Evolutionary conservation across 2,888 invertebrate species (phyloP).

Genomic region (Glyphotaelius pellucidus): DNA sequence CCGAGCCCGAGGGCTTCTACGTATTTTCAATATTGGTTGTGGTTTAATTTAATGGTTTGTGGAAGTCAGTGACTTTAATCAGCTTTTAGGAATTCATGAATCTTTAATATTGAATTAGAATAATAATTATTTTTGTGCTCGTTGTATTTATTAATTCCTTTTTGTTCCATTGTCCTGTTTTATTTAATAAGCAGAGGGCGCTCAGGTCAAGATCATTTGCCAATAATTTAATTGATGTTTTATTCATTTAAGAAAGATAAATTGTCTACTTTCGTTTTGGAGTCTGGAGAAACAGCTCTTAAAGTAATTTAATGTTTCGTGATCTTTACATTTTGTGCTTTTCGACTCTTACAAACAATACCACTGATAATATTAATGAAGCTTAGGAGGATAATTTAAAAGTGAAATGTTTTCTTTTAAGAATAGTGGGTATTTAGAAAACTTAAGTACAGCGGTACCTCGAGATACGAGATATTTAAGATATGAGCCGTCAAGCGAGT

Average conservation of each 20-base stretch:
- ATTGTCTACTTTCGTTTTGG: neutral
- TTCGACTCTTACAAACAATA: neutral
- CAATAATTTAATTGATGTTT: neutral
- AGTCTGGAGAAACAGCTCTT: neutral
- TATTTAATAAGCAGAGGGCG: neutral
- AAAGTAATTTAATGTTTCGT: neutral
- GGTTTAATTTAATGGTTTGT: neutral
- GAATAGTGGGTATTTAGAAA: neutral
- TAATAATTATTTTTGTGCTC: neutral
- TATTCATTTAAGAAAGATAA: neutral
- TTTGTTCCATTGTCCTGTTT: neutral
- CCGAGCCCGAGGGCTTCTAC: neutral
- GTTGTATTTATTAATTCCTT: neutral
- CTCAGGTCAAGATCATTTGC: neutral
- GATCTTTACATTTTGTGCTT: neutral
- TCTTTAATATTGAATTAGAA: conserved; percentile 10
- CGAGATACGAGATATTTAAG: no score
- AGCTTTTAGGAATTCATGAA: conserved; percentile 14
- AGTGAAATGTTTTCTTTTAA: neutral
- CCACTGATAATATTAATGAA: neutral
- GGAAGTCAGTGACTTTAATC: conserved; percentile 1
- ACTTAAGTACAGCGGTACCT: neutral
- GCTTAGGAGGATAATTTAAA: neutral
- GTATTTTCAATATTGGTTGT: conserved; percentile 13
- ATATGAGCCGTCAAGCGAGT: no score